These are phyloP conservation scores for Palythoa caribaeorum DNA, from an alignment of 92 coral and sea anemone genomes.

Conservation along the genomic window DNA sequence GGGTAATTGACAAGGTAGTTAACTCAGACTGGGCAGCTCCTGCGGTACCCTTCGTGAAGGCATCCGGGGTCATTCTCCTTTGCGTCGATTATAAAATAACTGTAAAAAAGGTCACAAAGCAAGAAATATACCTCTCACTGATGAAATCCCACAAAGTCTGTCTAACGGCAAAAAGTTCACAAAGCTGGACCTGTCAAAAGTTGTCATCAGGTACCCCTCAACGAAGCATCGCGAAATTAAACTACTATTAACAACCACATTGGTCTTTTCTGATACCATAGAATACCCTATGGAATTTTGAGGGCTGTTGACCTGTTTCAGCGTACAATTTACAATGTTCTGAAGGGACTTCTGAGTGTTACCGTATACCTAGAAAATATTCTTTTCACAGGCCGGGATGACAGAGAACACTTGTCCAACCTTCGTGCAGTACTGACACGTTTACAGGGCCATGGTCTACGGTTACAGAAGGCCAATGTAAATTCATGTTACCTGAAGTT, in stretches of 20 bases:
- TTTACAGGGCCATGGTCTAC: conserved; percentile 40
- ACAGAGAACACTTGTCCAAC: conserved; percentile 47
- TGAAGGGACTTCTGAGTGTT: conserved; percentile 36
- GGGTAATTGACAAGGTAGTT: no score
- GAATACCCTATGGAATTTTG: conserved; percentile 7
- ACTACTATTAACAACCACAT: background rate
- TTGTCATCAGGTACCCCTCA: background rate
- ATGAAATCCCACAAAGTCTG: background rate
- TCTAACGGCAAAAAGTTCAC: background rate
- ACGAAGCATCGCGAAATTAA: background rate
- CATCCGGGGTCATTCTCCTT: no score
- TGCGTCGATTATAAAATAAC: no score
- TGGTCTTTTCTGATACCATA: background rate
- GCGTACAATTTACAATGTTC: conserved; percentile 38
- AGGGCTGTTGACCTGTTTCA: conserved; percentile 38
- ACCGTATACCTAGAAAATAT: conserved; percentile 49
- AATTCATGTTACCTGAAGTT: conserved; percentile 48
- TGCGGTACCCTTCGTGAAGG: no score
- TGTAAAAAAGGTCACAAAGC: no score
- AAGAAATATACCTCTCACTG: background rate
- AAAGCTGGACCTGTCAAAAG: background rate
- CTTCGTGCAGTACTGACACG: conserved; percentile 46
- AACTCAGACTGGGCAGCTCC: no score
- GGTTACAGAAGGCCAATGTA: conserved; percentile 46
- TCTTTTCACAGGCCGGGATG: conserved; percentile 39